Evolutionary conservation across 2,888 invertebrate genomes (phyloP).

Genomic region (Morpho helenor): DNA sequence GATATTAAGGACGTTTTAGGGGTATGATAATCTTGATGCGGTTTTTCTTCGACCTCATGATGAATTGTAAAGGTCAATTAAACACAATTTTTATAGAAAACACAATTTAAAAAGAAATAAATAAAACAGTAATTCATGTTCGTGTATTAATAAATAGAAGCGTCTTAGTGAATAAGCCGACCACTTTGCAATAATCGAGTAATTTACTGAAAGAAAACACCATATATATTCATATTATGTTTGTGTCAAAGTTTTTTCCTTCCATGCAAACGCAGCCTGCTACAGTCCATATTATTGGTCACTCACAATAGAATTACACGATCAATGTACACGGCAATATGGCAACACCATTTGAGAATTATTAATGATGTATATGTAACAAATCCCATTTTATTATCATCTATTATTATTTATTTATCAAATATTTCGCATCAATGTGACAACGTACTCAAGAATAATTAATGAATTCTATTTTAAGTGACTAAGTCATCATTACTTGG

Average conservation of each 20-base stretch:
- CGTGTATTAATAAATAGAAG: neutral
- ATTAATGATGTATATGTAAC: slow-evolving; percentile 35
- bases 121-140: neutral
- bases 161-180: too few relatives aligned
- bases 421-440: neutral
- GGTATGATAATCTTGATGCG: too few relatives aligned
- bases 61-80: too few relatives aligned
- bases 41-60: too few relatives aligned
- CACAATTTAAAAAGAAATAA: neutral
- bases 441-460: neutral
- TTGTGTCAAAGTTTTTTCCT: slow-evolving; percentile 61
- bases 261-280: slow-evolving; percentile 50
- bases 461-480: neutral
- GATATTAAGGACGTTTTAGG: too few relatives aligned
- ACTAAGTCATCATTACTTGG: too few relatives aligned
- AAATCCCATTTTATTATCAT: slow-evolving; percentile 7
- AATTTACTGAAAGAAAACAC: slow-evolving; percentile 23
- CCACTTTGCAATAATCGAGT: too few relatives aligned
- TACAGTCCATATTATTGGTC: slow-evolving; percentile 41
- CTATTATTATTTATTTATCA: slow-evolving; percentile 10
- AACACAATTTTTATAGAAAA: too few relatives aligned
- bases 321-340: slow-evolving; percentile 35
- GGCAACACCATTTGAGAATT: slow-evolving; percentile 34
- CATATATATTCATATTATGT: slow-evolving; percentile 57
- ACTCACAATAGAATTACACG: slow-evolving; percentile 52